Evolutionary conservation across 2,797 vertebrate species (phyloP), one percentile per base, ranked within the genome.

Genomic region (Crocodylus rhombifer): DNA sequence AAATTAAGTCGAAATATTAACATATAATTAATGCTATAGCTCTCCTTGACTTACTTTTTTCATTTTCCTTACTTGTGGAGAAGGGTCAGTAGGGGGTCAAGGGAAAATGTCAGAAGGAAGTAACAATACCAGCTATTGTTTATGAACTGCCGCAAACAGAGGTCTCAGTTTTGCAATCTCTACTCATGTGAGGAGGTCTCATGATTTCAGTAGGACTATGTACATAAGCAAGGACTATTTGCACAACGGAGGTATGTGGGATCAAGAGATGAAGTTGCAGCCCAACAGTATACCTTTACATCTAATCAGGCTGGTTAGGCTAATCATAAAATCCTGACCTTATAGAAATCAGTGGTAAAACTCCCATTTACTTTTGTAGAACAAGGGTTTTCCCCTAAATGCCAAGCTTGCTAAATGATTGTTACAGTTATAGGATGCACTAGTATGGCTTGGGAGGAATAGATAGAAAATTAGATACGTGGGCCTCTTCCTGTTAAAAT

Each of bases 271-370:
- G 42, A 77, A 16, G 36, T 81, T 84, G 84, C 75, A 88, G 28
- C 80, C 69, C 33, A 76, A 89, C 63, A 93, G 42, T 81, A 79
- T 5, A 79, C 84, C 86, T 80, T 84, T 65, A 64, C 62, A 63
- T 13, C 58, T 69, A 74, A 17, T 74, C 83, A 79, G 78, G 89
- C 62, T 78, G 71, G 90, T 82, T 88, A 92, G 79, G 65, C 17
- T 33, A 95, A 90, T 17, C 14, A 75, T 84, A 91, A 94, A 93
- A 77, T 80, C 36, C 87, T 90, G 87, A 84, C 77, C 0, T 0
- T n/a, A 82, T 18, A 83, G 89, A 94, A 94, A 88, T 83, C 88
- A 94, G 86, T 65, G 88, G 26, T 28, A 83, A 91, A 63, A 3
- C 13, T 64, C 75, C 23, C 0, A 0, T 13, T 85, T 69, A 89